Evolutionary conservation across 1,140 invertebrate species (phyloP).

Genomic region (Prorops nasuta): DNA sequence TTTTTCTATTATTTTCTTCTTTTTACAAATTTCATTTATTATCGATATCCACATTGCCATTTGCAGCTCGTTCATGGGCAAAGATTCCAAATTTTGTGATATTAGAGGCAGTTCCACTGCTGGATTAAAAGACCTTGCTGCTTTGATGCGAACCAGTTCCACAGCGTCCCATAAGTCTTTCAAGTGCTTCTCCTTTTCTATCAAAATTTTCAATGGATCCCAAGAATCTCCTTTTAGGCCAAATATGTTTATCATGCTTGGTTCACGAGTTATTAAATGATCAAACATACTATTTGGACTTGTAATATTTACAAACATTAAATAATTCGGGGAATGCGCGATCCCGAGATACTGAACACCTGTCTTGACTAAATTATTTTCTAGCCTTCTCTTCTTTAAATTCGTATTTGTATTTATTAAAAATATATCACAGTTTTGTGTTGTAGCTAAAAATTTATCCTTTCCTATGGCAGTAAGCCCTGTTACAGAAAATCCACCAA

Average conservation of each 20-base stretch:
- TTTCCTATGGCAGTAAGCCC: slow-evolving; percentile 34
- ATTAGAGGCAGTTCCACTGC: slow-evolving; percentile 16
- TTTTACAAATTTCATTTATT: slow-evolving; percentile 38
- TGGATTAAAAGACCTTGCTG: slow-evolving; percentile 23
- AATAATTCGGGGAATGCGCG: slow-evolving; percentile 34
- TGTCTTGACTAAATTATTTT: slow-evolving; percentile 26
- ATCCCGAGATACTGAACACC: slow-evolving; percentile 42
- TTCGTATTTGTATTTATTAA: slow-evolving; percentile 11
- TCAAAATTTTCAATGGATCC: slow-evolving; percentile 30
- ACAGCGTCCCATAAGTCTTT: slow-evolving; percentile 45
- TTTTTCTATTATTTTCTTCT: slow-evolving; percentile 27
- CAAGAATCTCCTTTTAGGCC: slow-evolving; percentile 24
- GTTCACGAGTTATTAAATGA: slow-evolving; percentile 46
- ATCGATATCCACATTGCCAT: slow-evolving; percentile 42
- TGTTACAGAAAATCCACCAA: slow-evolving; percentile 35
- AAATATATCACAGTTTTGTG: slow-evolving; percentile 38
- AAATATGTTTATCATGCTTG: slow-evolving; percentile 39
- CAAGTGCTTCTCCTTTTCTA: slow-evolving; percentile 26
- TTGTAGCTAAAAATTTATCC: slow-evolving; percentile 31
- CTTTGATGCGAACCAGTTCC: slow-evolving; percentile 43
- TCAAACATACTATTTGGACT: slow-evolving; percentile 44
- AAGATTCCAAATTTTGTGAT: slow-evolving; percentile 27
- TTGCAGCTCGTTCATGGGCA: slow-evolving; percentile 32
- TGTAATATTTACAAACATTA: slow-evolving; percentile 37
- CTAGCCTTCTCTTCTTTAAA: slow-evolving; percentile 18